Percentiles rank a stretch among this genome's conserved stretches.
Conservation (phyloP, 2,797 vertebrate species). For the Myoxocephalus aenaeus region DNA sequence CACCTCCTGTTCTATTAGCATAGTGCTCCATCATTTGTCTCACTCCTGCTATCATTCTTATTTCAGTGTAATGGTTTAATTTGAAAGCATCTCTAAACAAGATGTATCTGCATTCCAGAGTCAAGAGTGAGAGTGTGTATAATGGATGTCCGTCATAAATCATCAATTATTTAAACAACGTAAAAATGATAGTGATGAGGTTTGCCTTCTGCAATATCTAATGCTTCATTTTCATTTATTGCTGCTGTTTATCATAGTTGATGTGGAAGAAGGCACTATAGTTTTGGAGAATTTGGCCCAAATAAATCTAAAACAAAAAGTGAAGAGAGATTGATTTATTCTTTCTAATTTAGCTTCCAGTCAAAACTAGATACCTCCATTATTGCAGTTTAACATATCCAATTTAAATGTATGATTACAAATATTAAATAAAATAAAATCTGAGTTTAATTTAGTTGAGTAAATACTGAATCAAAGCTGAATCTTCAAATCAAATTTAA, state of each 20-base stretch:
- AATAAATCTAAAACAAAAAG: conserved; percentile 2
- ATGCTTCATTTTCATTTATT: conserved; percentile 26
- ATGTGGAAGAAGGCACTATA: not conserved
- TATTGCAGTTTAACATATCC: not conserved
- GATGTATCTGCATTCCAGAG: conserved; percentile 23
- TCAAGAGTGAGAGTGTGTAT: conserved; percentile 14
- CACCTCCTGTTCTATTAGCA: not conserved
- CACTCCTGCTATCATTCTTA: conserved; percentile 2
- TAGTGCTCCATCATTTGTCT: conserved; percentile 3
- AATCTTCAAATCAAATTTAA: not conserved
- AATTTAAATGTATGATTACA: not conserved
- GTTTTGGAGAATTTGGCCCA: not conserved
- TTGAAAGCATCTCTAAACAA: conserved; percentile 31
- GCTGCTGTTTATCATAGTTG: conserved; percentile 25
- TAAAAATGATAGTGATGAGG: not conserved
- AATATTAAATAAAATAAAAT: not conserved
- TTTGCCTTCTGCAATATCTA: conserved; percentile 9
- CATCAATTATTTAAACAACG: conserved; percentile 24
- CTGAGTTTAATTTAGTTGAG: not conserved
- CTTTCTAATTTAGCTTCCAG: not conserved
- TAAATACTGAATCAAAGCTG: not conserved
- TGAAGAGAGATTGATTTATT: not conserved
- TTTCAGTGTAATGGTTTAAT: conserved; percentile 2
- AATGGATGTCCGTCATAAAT: conserved; percentile 48
- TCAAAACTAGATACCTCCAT: conserved; percentile 2